Conservation (phyloP, 2,113 vertebrate species). For the Chauna torquata region DNA sequence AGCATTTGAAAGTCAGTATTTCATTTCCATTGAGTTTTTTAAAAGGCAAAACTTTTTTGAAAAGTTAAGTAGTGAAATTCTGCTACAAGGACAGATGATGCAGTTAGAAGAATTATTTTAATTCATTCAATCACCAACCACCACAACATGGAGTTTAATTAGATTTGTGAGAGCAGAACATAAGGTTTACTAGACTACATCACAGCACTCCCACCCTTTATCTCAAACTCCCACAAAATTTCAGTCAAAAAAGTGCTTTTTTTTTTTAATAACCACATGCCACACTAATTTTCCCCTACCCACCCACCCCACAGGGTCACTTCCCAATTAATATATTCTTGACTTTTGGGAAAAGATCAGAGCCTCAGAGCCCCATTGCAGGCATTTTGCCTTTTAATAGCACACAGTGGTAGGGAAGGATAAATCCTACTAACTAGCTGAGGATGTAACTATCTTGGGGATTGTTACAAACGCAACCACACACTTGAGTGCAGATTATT, state of each 20-base stretch:
- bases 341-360: neutral
- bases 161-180: neutral
- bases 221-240: neutral
- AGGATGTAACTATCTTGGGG: rapidly evolving
- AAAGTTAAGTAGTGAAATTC: neutral
- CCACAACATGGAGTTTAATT: neutral
- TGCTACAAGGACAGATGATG: neutral
- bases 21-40: neutral
- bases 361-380: neutral
- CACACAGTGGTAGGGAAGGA: neutral
- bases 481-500: neutral
- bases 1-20: neutral
- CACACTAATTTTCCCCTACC: neutral
- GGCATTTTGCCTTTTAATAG: neutral
- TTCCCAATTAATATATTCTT: neutral
- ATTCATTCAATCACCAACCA: neutral
- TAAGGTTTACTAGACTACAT: neutral
- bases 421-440: neutral
- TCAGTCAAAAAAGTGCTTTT: neutral
- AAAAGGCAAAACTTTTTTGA: neutral
- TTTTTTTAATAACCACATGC: neutral
- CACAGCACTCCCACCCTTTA: neutral
- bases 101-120: neutral
- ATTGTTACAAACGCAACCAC: neutral
- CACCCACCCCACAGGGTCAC: neutral